These are phyloP conservation scores for Eulemur macaco DNA, from an alignment of 2,113 vertebrate genomes.

Conservation along the genomic window DNA sequence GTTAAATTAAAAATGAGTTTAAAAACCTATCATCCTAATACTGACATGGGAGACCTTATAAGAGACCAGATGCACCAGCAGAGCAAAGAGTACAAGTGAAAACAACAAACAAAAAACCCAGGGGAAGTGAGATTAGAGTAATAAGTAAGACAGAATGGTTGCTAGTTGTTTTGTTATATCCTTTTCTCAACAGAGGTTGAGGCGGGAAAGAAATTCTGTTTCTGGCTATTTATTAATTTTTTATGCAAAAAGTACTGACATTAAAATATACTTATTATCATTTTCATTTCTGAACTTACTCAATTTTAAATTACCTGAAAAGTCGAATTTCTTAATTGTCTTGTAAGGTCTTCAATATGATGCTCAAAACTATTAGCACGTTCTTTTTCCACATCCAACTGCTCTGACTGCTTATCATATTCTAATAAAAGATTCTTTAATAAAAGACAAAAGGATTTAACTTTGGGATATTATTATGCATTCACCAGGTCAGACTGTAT, in stretches of 20 bases:
- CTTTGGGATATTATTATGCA: neutral
- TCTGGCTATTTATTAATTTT: neutral
- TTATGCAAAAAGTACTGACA: neutral
- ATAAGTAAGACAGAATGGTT: neutral
- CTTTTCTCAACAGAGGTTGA: neutral
- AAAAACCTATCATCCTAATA: neutral
- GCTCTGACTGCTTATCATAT: conserved; percentile 94
- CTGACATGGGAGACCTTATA: neutral
- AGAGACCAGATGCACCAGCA: neutral
- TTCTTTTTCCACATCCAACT: conserved; percentile 92
- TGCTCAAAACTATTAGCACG: conserved; percentile 88
- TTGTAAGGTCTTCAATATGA: conserved; percentile 91
- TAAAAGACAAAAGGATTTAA: conserved; percentile 66
- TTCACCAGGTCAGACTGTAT: neutral
- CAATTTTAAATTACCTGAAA: conserved; percentile 88
- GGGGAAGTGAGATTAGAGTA: neutral
- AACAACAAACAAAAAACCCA: neutral
- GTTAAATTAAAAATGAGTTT: conserved; percentile 1
- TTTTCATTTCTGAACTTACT: neutral
- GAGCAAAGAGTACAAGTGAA: neutral
- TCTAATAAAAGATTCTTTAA: conserved; percentile 94
- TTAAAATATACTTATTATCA: neutral
- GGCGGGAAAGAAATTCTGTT: neutral
- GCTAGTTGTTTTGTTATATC: conserved; percentile 4
- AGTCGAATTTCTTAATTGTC: conserved; percentile 87